Base-by-base conservation (phyloP, 2,113 vertebrate species). In the Arvicanthis niloticus region DNA sequence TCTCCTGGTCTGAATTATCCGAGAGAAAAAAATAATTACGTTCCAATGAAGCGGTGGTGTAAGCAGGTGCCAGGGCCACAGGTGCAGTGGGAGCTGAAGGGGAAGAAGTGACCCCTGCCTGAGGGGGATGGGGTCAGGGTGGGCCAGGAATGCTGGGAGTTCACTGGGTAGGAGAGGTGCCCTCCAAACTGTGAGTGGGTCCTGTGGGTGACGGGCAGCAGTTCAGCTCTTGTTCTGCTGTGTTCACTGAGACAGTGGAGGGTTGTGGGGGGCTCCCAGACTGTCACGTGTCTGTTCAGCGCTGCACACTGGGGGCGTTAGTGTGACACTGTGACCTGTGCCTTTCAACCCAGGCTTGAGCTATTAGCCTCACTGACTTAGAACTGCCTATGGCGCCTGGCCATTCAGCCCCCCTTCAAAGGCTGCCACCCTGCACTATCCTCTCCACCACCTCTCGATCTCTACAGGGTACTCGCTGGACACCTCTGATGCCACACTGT, bases 1-100 rank as follows among this genome's bases (percentile, higher is more conserved):
- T 95, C 98, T 98, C 98, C 98, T 98, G 98, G 98, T 98, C 98
- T 98, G 96, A 98, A 98, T 98, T 98, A 98, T 98, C 98, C 98
- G 98, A 98, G 98, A 99, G 98, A 97, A 98, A 62, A 60, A 98
- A 99, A 98, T 98, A 99, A 98, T 98, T 97, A 96, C 96, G 98
- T 98, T 98, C 98, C 98, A 98, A 98, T 96, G 98, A 98, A 98
- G 98, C 98, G 73, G 98, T 97, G 29, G 7, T 48, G 9, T 67
- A 31, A 85, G 98, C 97, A 98, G 98, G 98, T 68, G 93, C 98
- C 96, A 82, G 97, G 45, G 15, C 91, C 7, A 1, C 58, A 16
- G 37, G 86, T 86, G 56, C 97, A 45, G 0, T 29, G 90, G n/a
- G 89, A 72, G 82, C 0, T 86, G 31, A 95, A 29, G 21, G 0